These are phyloP conservation scores for Coelopa pilipes DNA, from an alignment of 2,888 invertebrate species.

Conservation along the genomic window DNA sequence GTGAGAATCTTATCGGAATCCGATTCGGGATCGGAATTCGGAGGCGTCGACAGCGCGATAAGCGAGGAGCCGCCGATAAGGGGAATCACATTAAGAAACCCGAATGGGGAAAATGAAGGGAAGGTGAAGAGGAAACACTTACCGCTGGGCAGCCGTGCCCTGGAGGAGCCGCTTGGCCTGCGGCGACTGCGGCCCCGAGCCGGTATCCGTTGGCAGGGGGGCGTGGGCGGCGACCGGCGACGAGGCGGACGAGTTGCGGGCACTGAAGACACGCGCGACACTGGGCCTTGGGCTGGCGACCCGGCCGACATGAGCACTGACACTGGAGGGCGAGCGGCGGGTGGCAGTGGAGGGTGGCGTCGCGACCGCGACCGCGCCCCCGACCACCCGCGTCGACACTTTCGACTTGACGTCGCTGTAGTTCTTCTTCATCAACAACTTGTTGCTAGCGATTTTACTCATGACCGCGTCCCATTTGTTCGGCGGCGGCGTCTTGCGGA, in stretches of 20 bases:
- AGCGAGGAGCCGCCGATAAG: neutral
- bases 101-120: neutral
- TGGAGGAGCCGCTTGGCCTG: constrained; percentile 51
- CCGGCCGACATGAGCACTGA: neutral
- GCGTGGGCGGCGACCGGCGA: constrained; percentile 46
- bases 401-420: constrained; percentile 90
- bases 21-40: too few relatives aligned
- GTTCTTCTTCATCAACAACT: constrained; percentile 72
- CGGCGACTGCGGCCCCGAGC: constrained; percentile 47
- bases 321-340: constrained; percentile 46
- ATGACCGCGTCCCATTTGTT: constrained; percentile 85
- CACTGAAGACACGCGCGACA: constrained; percentile 5
- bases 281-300: neutral
- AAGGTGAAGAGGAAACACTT: constrained; percentile 44
- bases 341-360: constrained; percentile 39
- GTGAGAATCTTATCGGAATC: constrained; percentile 7
- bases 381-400: constrained; percentile 70
- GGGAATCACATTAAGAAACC: neutral
- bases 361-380: constrained; percentile 59
- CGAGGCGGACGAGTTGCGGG: constrained; percentile 7
- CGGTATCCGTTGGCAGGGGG: constrained; percentile 58
- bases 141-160: constrained; percentile 58
- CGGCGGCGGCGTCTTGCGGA: constrained; percentile 57
- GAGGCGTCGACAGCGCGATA: neutral
- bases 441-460: constrained; percentile 81